Evolutionary conservation across 2,888 invertebrate species (phyloP).

Genomic region (Campoletis raptor): DNA sequence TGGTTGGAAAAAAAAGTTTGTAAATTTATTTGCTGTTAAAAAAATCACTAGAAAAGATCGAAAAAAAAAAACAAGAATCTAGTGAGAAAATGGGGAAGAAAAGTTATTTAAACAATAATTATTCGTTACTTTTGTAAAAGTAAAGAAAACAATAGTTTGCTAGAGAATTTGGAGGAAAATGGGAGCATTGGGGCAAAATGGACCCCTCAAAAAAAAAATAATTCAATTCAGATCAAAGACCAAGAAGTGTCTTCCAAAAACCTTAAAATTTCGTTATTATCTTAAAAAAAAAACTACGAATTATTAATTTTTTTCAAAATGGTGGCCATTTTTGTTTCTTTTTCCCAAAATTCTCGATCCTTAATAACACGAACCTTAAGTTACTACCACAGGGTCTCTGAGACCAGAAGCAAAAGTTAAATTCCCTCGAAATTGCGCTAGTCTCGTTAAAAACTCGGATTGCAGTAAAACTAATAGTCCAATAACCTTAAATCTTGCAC

Average conservation of each 20-base stretch:
- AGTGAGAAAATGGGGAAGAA: slow-evolving; percentile 30
- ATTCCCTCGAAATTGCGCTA: background rate
- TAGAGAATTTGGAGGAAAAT: background rate
- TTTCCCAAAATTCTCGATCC: background rate
- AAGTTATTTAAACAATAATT: slow-evolving; percentile 57
- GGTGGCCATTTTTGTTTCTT: background rate
- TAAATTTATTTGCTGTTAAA: background rate
- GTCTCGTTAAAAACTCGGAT: no score
- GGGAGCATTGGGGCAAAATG: background rate
- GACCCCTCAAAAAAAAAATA: background rate
- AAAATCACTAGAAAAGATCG: background rate
- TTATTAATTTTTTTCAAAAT: background rate
- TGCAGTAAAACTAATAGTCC: no score
- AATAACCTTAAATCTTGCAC: no score
- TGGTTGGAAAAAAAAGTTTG: background rate
- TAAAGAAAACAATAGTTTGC: background rate
- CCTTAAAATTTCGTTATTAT: background rate
- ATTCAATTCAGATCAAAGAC: no score
- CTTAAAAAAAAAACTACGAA: background rate
- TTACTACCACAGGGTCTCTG: background rate
- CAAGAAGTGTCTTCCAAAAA: background rate
- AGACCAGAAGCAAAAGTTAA: background rate
- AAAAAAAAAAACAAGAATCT: slow-evolving; percentile 37
- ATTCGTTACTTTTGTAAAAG: background rate
- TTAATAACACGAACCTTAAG: background rate